Base-by-base conservation (phyloP, 2,113 vertebrate species). In the Phodopus roborovskii region DNA sequence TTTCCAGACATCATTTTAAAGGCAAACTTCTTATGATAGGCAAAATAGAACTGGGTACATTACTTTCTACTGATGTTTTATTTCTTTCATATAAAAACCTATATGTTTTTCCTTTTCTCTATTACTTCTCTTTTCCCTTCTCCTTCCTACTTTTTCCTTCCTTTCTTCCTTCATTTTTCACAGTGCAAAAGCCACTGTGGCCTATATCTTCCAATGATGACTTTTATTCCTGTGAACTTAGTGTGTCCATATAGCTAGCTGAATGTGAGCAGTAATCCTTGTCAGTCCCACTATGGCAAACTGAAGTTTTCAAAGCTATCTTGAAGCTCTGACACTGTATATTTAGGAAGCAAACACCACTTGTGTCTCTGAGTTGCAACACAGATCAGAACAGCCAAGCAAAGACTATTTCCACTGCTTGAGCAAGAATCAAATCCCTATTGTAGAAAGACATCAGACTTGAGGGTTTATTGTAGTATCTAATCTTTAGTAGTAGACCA, bases 1-100 rank as follows among this genome's bases (percentile, higher is more conserved):
- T 97, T 95, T 82, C 15, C 8, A 58, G 24, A 88, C 66, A 94
- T 22, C 62, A 64, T 94, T 94, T 91, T 81, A 22, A 90, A 93
- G 7, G 81, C 77, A 95, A 30, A 90, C 1, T 71, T 94, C 39
- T 73, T 79, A 93, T n/a, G 45, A 66, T 62, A 82, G n/a, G 60
- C 12, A 90, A 91, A 91, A 90, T 19, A 77, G 15, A 92, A 6
- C 48, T 71, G 1, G 66, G 58, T 74, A 78, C 70, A 88, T 93
- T 89, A 96, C 71, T 95, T 97, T 62, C 70, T 36, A 92, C 5
- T 90, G 71, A 94, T 12, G 17, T 92, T 81, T 62, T n/a, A 8
- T 68, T 95, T 96, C 12, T 30, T 81, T 95, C 95, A 96, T 81
- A 90, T 89, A 45, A 24, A 77, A 17, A 75, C 3, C 53, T 12